Evolutionary conservation across 2,888 invertebrate genomes (phyloP), one percentile per base, ranked within the genome.

Genomic region (Aethes cnicana): DNA sequence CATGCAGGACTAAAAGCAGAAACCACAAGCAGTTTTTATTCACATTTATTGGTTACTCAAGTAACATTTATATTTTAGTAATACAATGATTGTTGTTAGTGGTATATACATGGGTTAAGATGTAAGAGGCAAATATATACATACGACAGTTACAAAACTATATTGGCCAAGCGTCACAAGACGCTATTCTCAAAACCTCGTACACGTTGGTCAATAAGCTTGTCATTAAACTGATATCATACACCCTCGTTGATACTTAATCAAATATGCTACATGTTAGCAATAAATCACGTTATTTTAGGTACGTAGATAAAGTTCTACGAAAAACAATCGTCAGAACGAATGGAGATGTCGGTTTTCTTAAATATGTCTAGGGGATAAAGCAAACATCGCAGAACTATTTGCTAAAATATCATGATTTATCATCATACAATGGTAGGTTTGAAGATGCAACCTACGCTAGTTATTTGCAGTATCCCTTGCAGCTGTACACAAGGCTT

Each of bases 1-100:
- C 88, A 88, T 84, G 87, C 87, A 68, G 87, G 88, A 76, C 85
- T 83, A 83, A 57, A 86, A 87, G 88, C 88, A 86, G 62, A 87
- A 86, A 87, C 79, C 83, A 87, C 83, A 84, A 87, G 87, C 85
- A 53, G 65, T 68, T 80, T 86, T 84, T 78, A 77, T 81, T 73
- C 81, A 87, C 82, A 82, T 87, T 87, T 87, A 85, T 86, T 88
- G 77, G 69, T 81, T 81, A 82, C 66, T 77, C 68, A 70, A 74
- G 73, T 83, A 79, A 81, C 77, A 77, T 77, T 48, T 23, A 75
- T 61, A 76, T 67, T 75, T 72, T 64, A 69, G 68, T 74, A 70
- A 68, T 81, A 85, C 82, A 83, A 70, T 72, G 69, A 76, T 72
- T 66, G 66, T 71, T 69, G 63, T 77, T 76, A 76, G 55, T 69